Conservation (phyloP, 2,888 invertebrate species). For the Myathropa florea region DNA sequence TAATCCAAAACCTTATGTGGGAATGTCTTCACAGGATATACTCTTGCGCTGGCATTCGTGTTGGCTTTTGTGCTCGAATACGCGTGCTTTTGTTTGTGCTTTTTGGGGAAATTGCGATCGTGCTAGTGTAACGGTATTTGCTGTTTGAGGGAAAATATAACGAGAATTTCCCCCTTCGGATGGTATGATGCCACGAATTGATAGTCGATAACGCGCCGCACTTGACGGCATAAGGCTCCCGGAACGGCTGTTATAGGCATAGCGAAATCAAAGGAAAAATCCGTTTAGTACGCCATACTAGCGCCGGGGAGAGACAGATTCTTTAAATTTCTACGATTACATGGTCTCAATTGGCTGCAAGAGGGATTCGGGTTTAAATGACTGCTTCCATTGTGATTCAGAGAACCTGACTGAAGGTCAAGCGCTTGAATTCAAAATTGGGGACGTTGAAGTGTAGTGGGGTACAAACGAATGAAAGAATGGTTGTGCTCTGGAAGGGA, state of each 20-base stretch:
- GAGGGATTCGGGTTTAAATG: background rate
- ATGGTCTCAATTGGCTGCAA: background rate
- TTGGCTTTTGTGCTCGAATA: slow-evolving; percentile 16
- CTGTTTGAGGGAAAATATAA: background rate
- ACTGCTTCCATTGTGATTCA: background rate
- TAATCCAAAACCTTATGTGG: slow-evolving; percentile 60
- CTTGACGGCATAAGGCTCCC: background rate
- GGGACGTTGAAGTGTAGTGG: too few relatives aligned
- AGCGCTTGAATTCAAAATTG: too few relatives aligned
- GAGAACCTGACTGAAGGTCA: too few relatives aligned
- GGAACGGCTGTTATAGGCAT: background rate
- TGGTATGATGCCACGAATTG: background rate
- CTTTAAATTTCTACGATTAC: background rate
- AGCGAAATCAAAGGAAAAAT: background rate
- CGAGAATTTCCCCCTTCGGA: background rate
- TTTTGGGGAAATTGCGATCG: slow-evolving; percentile 39
- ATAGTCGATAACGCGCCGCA: background rate
- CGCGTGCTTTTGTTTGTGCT: slow-evolving; percentile 32
- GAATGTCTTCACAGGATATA: slow-evolving; percentile 67
- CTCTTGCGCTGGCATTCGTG: slow-evolving; percentile 25
- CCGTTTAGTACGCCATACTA: background rate
- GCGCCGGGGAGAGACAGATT: background rate
- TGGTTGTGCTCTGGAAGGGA: too few relatives aligned
- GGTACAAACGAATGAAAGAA: too few relatives aligned
- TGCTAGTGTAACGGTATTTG: slow-evolving; percentile 14